Evolutionary conservation across 2,888 invertebrate species (phyloP).

Genomic region (Parochlus steinenii): DNA sequence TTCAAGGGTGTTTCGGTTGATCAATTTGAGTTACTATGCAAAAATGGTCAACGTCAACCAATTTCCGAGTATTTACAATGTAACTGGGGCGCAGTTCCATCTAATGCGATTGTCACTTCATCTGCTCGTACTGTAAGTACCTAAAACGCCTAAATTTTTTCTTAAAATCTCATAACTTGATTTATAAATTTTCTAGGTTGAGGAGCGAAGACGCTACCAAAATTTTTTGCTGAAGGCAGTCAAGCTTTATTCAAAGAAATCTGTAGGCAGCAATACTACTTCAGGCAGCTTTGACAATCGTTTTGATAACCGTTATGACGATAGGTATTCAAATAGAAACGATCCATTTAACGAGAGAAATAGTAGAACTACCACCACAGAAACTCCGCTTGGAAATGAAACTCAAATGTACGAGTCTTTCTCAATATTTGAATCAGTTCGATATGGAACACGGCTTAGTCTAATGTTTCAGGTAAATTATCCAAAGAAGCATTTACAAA

Average conservation of each 20-base stretch:
- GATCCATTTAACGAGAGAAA: constrained; percentile 11
- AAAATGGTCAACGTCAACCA: constrained; percentile 53
- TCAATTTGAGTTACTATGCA: constrained; percentile 65
- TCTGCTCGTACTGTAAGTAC: constrained; percentile 53
- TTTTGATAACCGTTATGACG: constrained; percentile 6
- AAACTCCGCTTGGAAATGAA: constrained; percentile 16
- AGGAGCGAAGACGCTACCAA: constrained; percentile 38
- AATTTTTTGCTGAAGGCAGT: constrained; percentile 44
- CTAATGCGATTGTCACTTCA: constrained; percentile 72
- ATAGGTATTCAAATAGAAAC: constrained; percentile 5
- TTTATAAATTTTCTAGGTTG: constrained; percentile 13
- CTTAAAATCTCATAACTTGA: neutral
- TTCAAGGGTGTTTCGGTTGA: constrained; percentile 44
- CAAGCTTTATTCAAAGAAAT: constrained; percentile 33
- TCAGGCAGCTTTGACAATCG: neutral
- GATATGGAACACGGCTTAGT: constrained; percentile 53
- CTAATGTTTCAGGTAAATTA: constrained; percentile 55
- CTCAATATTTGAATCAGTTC: constrained; percentile 54
- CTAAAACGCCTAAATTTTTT: neutral
- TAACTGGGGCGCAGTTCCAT: constrained; percentile 73
- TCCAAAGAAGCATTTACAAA: neutral
- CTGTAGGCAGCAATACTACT: constrained; percentile 7
- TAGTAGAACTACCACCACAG: constrained; percentile 14
- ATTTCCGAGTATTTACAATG: constrained; percentile 55
- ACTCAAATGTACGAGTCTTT: constrained; percentile 39